phyloP scores from a whole-genome alignment of 2,888 invertebrate genomes.

The Ferrisia virgata region DNA sequence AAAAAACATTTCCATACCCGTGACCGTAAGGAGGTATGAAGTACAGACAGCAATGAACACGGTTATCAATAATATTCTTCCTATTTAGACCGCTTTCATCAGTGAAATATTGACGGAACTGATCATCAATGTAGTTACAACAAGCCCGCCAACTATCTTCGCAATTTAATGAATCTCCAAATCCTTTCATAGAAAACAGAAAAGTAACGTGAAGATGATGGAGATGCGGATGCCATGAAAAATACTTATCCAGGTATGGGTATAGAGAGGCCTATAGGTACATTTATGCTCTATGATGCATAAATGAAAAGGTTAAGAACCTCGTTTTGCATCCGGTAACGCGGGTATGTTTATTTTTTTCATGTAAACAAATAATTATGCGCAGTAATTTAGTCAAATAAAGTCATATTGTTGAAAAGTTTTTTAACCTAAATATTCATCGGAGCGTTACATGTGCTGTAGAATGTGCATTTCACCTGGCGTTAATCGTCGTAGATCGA shows the following conservation, averaged over 20 bases:
- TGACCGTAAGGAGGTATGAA: conserved; percentile 94
- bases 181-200: conserved; percentile 59
- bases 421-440: not conserved
- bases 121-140: conserved; percentile 88
- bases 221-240: no score
- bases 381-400: not conserved
- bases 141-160: conserved; percentile 92
- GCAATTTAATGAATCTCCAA: conserved; percentile 88
- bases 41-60: conserved; percentile 93
- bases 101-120: conserved; percentile 70
- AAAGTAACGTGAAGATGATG: no score
- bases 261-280: no score
- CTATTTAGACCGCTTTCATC: conserved; percentile 94
- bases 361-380: not conserved
- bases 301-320: not conserved
- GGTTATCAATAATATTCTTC: conserved; percentile 90
- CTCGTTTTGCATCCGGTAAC: not conserved
- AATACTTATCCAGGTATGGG: not conserved
- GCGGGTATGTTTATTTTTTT: conserved; percentile 6
- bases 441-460: not conserved
- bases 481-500: not conserved
- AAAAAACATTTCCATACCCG: conserved; percentile 61
- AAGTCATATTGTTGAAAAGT: not conserved
- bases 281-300: not conserved
- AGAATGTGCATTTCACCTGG: not conserved